Evolutionary conservation across 1,140 invertebrate species (phyloP), one percentile per base, ranked within the genome.

Genomic region (Formica exsecta): DNA sequence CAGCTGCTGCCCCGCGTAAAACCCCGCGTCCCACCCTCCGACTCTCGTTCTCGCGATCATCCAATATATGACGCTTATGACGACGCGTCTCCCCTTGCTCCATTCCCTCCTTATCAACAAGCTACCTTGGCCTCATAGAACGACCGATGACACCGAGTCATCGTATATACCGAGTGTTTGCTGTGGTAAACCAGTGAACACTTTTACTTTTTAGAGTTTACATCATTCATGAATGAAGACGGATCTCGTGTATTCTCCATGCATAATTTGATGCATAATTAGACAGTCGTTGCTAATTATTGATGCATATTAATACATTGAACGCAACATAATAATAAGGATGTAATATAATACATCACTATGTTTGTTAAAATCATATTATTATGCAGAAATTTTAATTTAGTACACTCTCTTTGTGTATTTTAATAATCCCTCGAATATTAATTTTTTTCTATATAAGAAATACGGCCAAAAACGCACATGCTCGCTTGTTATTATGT

Each of bases 1-100:
- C 89, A 90, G 89, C 89, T 90, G 89, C 89, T 85, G 62, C 81
- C 88, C 86, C 74, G n/a, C 16, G 54, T 61, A 85, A 51, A 51
- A 68, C 22, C 22, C 22, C 22, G 25, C 25, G 86, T 83, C 81
- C 36, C 73, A 90, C 86, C 83, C 86, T 80, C 80, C 54, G 59
- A 29, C 16, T 70, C 64, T 76, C 74, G 62, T 51, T 54, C 16
- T 51, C 41, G 54, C 38, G 57, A 74, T 83, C 68, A 59, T 5
- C 38, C 57, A 48, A 83, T 68, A 83, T 83, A 83, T 19, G 79
- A 44, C 41, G 54, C 66, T 74, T 61, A 36, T 29, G 25, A 61
- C 29, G 68, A 73, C 54, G 54, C 66, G 36, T 59, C 51, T 16
- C 70, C 19, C 6, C 3, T 25, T 25, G 25, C 29, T 16, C 7